These are phyloP conservation scores for Thaumetopoea pityocampa DNA, from an alignment of 1,140 invertebrate genomes.

Conservation along the genomic window DNA sequence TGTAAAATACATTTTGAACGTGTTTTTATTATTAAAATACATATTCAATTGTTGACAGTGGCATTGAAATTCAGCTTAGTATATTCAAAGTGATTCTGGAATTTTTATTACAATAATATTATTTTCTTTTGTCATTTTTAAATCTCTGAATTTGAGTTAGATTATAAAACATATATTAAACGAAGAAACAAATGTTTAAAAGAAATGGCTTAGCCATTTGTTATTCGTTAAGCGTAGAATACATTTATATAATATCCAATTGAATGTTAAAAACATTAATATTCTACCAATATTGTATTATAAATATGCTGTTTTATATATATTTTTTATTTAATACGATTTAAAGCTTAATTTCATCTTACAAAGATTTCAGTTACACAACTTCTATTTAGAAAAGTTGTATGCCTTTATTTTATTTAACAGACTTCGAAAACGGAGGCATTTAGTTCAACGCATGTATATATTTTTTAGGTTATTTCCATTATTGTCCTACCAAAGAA, in stretches of 20 bases:
- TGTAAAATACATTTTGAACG: too few species aligned
- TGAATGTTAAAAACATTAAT: too few species aligned
- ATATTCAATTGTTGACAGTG: too few species aligned
- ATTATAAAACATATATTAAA: constrained; percentile 7
- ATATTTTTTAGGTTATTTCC: constrained; percentile 39
- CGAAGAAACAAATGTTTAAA: neutral
- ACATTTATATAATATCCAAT: constrained; percentile 13
- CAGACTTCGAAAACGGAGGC: constrained; percentile 4
- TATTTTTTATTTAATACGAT: constrained; percentile 57
- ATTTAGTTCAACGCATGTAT: constrained; percentile 5
- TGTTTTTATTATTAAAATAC: too few species aligned
- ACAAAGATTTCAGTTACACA: constrained; percentile 32
- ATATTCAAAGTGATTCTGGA: too few species aligned
- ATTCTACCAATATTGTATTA: too few species aligned
- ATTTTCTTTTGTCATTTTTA: too few species aligned
- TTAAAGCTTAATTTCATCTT: constrained; percentile 67
- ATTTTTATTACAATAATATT: too few species aligned
- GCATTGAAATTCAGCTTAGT: too few species aligned
- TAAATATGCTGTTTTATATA: too few species aligned
- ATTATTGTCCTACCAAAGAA: constrained; percentile 69
- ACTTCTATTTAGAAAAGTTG: neutral
- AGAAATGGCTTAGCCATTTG: neutral
- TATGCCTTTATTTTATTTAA: neutral
- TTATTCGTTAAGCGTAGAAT: constrained; percentile 1
- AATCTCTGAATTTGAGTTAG: too few species aligned